Evolutionary conservation across 2,113 vertebrate species (phyloP), one percentile per base, ranked within the genome.

Genomic region (Podarcis muralis): DNA sequence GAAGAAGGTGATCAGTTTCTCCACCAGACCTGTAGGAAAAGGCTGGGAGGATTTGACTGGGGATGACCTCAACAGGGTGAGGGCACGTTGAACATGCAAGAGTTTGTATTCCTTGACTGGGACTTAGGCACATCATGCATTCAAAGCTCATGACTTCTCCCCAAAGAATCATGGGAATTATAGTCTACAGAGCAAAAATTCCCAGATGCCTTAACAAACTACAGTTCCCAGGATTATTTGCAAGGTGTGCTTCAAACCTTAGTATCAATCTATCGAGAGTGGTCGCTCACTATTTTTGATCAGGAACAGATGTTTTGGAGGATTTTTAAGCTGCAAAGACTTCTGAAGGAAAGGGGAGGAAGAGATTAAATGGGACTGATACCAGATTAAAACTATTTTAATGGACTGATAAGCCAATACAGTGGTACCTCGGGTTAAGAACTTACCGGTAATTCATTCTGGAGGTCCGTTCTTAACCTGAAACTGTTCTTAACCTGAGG

Each of bases 1-100:
- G 1, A 2, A 84, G 57, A 80, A 62, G 16, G 35, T 0, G 43
- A 79, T 40, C 2, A 69, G 6, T 78, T 57, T 43, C 1, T 2
- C 65, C 35, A 68, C 11, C 69, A 88, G 83, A 43, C 59, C 5
- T 4, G 82, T 84, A 79, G 25, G 11, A 90, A 89, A 90, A 66
- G 0, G 1, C 62, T 43, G 18, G 3, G 91, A 35, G 81, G 84
- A 15, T 81, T 8, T 84, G 1, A 69, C 65, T 69, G 6, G 5
- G 15, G 32, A 32, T 87, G 62, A 35, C 43, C 40, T 87, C 40
- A 69, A 25, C 20, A 69, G 62, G 75, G 37, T 69, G 35, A 80
- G 18, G 15, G 18, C 1, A 5, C 85, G 27, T 5, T 79, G 16
- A 35, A 79, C 9, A 3, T 87, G 22, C 9, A 12, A 69, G 48